phyloP scores from a whole-genome alignment of 2,797 vertebrate genomes.

The Rhinogobio ventralis region DNA sequence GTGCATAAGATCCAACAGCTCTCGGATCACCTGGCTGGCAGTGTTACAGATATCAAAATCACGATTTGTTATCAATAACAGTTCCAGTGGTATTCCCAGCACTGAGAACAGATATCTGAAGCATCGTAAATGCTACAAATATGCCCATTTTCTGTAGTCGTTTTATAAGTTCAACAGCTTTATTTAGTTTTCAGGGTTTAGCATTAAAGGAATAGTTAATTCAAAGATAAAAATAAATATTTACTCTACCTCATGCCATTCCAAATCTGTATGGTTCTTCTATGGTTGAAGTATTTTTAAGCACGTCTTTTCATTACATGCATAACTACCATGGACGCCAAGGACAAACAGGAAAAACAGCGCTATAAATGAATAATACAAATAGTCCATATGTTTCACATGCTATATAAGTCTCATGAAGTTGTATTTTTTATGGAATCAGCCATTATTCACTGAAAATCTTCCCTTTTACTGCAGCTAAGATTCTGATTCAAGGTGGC shows the following conservation, averaged over 20 bases:
- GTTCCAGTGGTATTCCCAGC: constrained; percentile 16
- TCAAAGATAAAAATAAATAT: neutral
- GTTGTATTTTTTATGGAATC: neutral
- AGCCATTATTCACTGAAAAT: neutral
- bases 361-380: neutral
- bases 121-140: constrained; percentile 30
- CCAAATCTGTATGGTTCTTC: neutral
- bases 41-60: constrained; percentile 43
- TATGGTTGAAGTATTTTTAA: neutral
- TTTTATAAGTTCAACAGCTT: neutral
- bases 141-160: neutral
- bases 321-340: neutral
- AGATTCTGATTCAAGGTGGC: neutral
- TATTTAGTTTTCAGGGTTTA: neutral
- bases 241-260: neutral
- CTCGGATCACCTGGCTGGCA: constrained; percentile 36
- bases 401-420: neutral
- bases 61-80: constrained; percentile 46
- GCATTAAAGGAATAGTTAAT: neutral
- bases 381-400: neutral
- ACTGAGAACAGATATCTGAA: constrained; percentile 14
- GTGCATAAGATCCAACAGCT: constrained; percentile 30
- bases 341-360: neutral
- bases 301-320: neutral
- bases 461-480: neutral